phyloP scores from a whole-genome alignment of 2,888 invertebrate species.

The Girardia tigrina region DNA sequence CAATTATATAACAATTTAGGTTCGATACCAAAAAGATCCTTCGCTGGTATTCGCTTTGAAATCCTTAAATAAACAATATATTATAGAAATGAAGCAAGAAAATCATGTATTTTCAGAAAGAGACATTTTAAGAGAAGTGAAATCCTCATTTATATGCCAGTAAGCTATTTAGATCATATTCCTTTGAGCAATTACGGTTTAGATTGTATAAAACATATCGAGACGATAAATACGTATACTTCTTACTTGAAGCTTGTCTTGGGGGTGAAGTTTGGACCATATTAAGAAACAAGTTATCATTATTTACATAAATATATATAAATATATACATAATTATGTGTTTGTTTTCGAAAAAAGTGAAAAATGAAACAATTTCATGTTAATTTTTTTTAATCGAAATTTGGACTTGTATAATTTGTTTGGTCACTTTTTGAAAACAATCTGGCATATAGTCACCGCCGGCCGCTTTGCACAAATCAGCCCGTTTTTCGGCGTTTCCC shows the following conservation, averaged over 20 bases:
- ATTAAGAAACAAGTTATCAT: conserved; percentile 64
- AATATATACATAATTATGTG: too few relatives aligned
- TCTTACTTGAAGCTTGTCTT: conserved; percentile 80
- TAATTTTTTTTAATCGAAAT: too few relatives aligned
- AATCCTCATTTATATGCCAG: not conserved
- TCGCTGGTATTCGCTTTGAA: not conserved
- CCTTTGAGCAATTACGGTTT: conserved; percentile 39
- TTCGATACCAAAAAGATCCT: not conserved
- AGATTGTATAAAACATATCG: conserved; percentile 77
- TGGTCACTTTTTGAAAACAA: too few relatives aligned
- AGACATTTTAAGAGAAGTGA: not conserved
- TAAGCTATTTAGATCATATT: not conserved
- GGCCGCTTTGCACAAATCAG: too few relatives aligned
- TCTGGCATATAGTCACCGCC: too few relatives aligned
- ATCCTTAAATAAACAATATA: not conserved
- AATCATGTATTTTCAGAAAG: not conserved
- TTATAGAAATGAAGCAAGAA: not conserved
- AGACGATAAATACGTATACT: conserved; percentile 78
- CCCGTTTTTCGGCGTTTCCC: too few relatives aligned
- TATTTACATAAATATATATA: too few relatives aligned
- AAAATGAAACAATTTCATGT: too few relatives aligned
- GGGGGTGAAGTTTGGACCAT: conserved; percentile 89
- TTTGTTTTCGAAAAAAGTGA: too few relatives aligned
- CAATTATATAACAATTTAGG: too few relatives aligned
- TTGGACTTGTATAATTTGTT: too few relatives aligned